Evolutionary conservation across 2,797 vertebrate species (phyloP), one percentile per base, ranked within the genome.

Genomic region (Channa striata): DNA sequence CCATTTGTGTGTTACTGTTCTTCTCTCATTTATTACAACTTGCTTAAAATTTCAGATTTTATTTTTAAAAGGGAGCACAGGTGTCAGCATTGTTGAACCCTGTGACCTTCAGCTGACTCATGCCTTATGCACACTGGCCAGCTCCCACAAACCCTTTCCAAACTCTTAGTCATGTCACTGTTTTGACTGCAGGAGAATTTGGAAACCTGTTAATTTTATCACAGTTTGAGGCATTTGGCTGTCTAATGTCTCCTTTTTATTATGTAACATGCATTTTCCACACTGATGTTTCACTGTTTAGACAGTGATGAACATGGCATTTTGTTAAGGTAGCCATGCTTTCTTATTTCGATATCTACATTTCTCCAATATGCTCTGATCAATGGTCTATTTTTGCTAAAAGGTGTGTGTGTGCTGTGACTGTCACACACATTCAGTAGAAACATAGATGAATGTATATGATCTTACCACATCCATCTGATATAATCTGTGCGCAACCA

Each of bases 81-180:
- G 71, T 85, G 68, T 77, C 66, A 64, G 14, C 82, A 69, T 65
- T 56, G 52, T 62, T 51, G 70, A 63, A 71, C 63, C 64, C 19
- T 16, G 4, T 77, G 70, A 80, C 74, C 80, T 82, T 76, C 51
- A 46, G 33, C 47, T 85, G 78, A 88, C 62, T 84, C 81, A 83
- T 73, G 19, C 36, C 56, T 69, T 74, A 72, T 50, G 3, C 62
- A 64, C 13, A 2, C 50, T 49, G 8, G 80, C 69, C 80, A 75
- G 58, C 64, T 39, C 56, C 44, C 63, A 80, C 56, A 68, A 80
- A 62, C 46, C 37, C 39, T 47, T 36, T 80, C 56, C 52, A n/a
- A 72, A 44, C 58, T 78, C 66, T 81, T 72, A 68, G 70, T 87
- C 77, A 85, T 68, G 50, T 51, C 39, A 40, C 33, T 42, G 19